Base-by-base conservation (phyloP, 2,797 vertebrate genomes). In the Poeciliopsis infans region DNA sequence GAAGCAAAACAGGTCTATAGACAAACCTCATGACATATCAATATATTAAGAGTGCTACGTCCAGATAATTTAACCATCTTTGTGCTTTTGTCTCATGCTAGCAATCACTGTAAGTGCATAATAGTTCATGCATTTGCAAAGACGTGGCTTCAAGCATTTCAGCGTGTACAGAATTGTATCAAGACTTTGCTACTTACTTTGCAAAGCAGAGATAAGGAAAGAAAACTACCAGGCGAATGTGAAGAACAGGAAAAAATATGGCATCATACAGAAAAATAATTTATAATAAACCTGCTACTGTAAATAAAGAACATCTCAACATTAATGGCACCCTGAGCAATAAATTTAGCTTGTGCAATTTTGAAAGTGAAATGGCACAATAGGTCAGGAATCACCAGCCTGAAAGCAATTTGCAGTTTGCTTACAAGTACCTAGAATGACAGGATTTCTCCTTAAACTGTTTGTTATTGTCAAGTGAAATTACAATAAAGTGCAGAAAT, bases 261-360 rank as follows among this genome's bases (percentile, higher is more conserved):
- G 80, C 79, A 79, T 85, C 73, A 78, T 75, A 73, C 61, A 83
- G 73, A 77, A 57, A 18, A 64, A 43, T 81, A 84, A 77, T 70
- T 31, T 41, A 59, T 61, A 77, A 76, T 71, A 77, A 55, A 69
- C 74, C 20, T 68, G 45, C 79, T 76, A 25, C 71, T 79, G 71
- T 72, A 33, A 33, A 77, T 69, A 7, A 53, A 79, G 53, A 72
- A 2, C 55, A 70, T 66, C 72, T 7, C 31, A 77, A 75, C 53
- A 57, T 39, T 64, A 71, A 80, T 23, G 33, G 73, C 68, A 83
- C 82, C 91, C 92, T 93, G 93, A 94, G 90, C 84, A 85, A 79
- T 84, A 75, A 59, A 55, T 77, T 77, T 12, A 46, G 76, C 41
- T 78, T 76, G 51, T 79, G 75, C 57, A 61, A 79, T 76, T 83